Conservation (phyloP, 2,113 vertebrate species). For the Cyprinodon brontotheroides region DNA sequence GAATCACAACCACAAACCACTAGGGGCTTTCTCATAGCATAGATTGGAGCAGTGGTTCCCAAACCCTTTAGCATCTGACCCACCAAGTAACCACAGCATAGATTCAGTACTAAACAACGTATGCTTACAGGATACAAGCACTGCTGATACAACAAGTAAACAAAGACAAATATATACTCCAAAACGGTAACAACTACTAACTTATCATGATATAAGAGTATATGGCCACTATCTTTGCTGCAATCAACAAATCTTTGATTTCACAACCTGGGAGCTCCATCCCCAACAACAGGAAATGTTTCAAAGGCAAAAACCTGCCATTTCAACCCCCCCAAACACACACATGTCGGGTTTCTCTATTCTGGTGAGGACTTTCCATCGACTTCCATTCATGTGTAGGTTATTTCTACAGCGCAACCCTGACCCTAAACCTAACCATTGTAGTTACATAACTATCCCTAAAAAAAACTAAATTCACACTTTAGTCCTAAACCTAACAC, state of each 20-base stretch:
- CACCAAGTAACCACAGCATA: not conserved
- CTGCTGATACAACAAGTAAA: not conserved
- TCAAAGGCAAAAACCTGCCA: not conserved
- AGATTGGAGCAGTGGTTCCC: not conserved
- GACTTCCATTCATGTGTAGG: too few species aligned
- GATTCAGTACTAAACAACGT: not conserved
- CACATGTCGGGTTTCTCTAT: too few species aligned
- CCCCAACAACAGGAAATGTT: too few species aligned
- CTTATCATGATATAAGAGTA: not conserved
- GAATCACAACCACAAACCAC: not conserved
- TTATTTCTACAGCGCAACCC: too few species aligned
- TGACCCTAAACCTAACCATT: too few species aligned
- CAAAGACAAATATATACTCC: not conserved
- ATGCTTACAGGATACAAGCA: not conserved
- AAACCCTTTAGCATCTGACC: not conserved
- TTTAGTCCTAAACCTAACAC: too few species aligned
- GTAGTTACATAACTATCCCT: too few species aligned
- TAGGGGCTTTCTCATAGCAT: not conserved
- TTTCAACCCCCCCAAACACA: too few species aligned
- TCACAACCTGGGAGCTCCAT: not conserved
- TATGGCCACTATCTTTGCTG: not conserved
- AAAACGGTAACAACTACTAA: not conserved
- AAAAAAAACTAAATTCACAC: too few species aligned
- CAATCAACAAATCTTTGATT: not conserved
- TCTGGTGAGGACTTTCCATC: too few species aligned